A percentile compares a stretch with the other conserved stretches of the same genome.
phyloP scores from a whole-genome alignment of 1,140 invertebrate genomes.

The Lucilia cuprina region DNA sequence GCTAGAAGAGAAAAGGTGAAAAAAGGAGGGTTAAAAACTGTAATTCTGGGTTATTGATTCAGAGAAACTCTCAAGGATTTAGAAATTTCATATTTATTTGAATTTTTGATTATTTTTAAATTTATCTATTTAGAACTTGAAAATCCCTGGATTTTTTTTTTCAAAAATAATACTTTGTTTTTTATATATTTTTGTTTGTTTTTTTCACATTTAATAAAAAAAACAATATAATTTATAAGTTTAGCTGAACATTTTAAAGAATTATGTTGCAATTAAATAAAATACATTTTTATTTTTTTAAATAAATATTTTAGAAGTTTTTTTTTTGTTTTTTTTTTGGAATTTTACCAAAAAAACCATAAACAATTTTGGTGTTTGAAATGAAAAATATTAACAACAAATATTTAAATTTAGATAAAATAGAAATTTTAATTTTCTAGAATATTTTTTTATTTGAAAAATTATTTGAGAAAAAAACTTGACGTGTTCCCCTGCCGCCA shows the following conservation, averaged over 20 bases:
- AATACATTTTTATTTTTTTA: neutral
- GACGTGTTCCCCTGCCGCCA: too few relatives aligned
- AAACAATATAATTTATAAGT: too few relatives aligned
- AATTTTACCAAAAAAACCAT: neutral
- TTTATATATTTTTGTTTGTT: too few relatives aligned
- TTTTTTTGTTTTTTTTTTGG: neutral
- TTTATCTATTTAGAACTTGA: too few relatives aligned
- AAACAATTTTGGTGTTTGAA: neutral
- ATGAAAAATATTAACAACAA: neutral
- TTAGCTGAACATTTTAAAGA: neutral
- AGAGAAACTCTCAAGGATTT: too few relatives aligned
- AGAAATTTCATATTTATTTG: too few relatives aligned
- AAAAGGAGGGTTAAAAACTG: neutral
- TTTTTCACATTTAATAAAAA: too few relatives aligned
- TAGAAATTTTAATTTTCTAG: neutral
- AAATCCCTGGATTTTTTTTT: too few relatives aligned
- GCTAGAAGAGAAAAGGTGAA: constrained; percentile 42
- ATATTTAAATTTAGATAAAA: neutral
- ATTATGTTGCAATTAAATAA: neutral
- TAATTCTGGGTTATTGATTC: neutral
- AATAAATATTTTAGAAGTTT: too few relatives aligned
- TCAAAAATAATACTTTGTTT: too few relatives aligned
- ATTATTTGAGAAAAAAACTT: neutral
- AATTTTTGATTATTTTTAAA: too few relatives aligned
- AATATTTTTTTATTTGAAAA: neutral